These are phyloP conservation scores for Coleophora flavipennella DNA, from an alignment of 2,888 invertebrate species.

Conservation along the genomic window DNA sequence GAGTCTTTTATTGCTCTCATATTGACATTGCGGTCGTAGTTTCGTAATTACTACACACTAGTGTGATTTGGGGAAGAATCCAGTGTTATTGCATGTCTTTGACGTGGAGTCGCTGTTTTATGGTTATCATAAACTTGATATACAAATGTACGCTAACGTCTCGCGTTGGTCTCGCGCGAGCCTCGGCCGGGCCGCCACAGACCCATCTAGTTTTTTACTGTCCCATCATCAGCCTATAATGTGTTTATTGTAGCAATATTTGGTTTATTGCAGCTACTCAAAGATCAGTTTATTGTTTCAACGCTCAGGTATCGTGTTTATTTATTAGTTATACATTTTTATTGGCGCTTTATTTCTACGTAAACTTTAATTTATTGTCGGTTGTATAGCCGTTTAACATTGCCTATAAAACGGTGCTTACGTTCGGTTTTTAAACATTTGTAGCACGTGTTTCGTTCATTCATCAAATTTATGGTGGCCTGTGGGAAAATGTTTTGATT, in stretches of 20 bases:
- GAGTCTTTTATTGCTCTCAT: constrained; percentile 62
- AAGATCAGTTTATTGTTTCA: constrained; percentile 68
- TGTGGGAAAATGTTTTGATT: constrained; percentile 68
- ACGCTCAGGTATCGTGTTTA: constrained; percentile 70
- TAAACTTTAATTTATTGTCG: constrained; percentile 71
- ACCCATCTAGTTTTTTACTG: constrained; percentile 46
- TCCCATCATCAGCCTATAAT: constrained; percentile 66
- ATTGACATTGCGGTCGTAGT: constrained; percentile 59
- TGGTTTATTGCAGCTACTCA: constrained; percentile 68
- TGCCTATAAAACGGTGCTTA: constrained; percentile 71
- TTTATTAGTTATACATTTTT: constrained; percentile 74
- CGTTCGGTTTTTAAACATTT: constrained; percentile 67
- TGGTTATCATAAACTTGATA: constrained; percentile 65
- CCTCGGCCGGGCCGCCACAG: constrained; percentile 20
- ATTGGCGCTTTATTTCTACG: constrained; percentile 71
- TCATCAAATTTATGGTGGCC: constrained; percentile 70
- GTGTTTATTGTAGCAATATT: constrained; percentile 71
- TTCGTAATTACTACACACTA: constrained; percentile 61
- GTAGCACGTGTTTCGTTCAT: constrained; percentile 72
- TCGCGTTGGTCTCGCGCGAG: constrained; percentile 25
- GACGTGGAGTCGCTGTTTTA: constrained; percentile 54
- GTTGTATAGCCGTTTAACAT: constrained; percentile 68
- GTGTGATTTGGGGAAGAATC: constrained; percentile 60
- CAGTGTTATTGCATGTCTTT: constrained; percentile 58
- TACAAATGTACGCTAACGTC: constrained; percentile 35